Evolutionary conservation across 2,888 invertebrate genomes (phyloP), one percentile per base, ranked within the genome.

Genomic region (Bombylius major): DNA sequence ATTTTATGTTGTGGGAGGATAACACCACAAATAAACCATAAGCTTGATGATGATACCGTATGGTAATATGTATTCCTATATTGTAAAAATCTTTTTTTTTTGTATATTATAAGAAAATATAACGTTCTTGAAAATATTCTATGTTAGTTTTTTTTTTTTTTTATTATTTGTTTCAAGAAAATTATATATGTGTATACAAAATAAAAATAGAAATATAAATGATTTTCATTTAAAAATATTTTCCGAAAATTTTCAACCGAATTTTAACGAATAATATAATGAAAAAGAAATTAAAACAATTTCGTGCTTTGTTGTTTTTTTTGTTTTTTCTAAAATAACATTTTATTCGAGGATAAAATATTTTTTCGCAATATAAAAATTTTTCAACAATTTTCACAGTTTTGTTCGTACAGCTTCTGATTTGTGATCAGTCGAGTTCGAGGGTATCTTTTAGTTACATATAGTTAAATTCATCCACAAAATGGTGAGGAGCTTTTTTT

Each of bases 401-500:
- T 42, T 42, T 42, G 11, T 42, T 42, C 3, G 39, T 42, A 42
- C 39, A 42, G 39, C 12, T 42, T 42, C 39, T 12, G 47, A 44
- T 47, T 47, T 70, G 65, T 69, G 71, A 73, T 73, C 72, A 73
- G 73, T 73, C 72, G 73, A 73, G 71, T 73, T 70, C 71, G 69
- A 73, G 71, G 71, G 70, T 70, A 72, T 73, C 68, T 72, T 71
- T 72, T 70, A 71, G 77, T 77, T 78, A 42, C 39, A 42, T 42
- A 42, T 42, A 76, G 72, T 71, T 73, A 69, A 67, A 67, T 67
- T 77, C 79, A 71, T 69, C 65, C 65, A 80, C 79, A 81, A 80
- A 81, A 81, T 82, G 82, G 82, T 82, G 82, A 82, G 82, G 68
- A 53, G 51, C 36, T 58, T 53, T 59, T 47, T 44, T 50, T 54